Evolutionary conservation across 2,113 vertebrate species (phyloP).

Genomic region (Odocoileus hemionus): DNA sequence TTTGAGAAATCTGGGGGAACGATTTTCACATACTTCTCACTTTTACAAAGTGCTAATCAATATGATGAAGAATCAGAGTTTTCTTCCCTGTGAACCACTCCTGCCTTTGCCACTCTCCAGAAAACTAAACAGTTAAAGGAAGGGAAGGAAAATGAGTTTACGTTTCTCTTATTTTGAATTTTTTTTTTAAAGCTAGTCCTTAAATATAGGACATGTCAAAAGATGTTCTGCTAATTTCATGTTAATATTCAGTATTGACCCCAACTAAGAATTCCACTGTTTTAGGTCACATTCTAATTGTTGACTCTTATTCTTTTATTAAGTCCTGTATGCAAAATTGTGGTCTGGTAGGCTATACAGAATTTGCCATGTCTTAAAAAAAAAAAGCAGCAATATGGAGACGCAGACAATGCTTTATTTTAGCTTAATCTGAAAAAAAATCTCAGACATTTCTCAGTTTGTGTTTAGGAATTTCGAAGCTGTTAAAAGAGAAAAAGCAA

Average conservation of each 20-base stretch:
- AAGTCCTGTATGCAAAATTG: background rate
- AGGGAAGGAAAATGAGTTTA: background rate
- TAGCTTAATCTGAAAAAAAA: conserved; percentile 14
- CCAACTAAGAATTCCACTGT: background rate
- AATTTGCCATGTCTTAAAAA: background rate
- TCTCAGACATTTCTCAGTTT: background rate
- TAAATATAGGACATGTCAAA: conserved; percentile 18
- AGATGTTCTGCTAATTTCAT: background rate
- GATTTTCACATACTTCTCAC: conserved; percentile 8
- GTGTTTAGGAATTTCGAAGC: conserved; percentile 1
- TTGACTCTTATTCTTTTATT: conserved; percentile 9
- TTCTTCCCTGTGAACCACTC: background rate
- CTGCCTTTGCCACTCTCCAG: background rate
- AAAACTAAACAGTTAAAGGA: background rate
- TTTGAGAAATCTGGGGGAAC: conserved; percentile 37
- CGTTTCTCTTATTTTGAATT: background rate
- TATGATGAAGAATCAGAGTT: background rate
- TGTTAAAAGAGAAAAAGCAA: background rate
- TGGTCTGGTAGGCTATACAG: background rate
- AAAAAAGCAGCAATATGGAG: background rate
- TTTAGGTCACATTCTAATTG: background rate
- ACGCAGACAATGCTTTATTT: background rate
- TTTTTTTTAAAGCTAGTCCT: background rate
- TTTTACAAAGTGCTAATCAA: background rate
- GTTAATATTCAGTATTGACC: background rate